phyloP scores from a whole-genome alignment of 2,797 vertebrate genomes.

The Odontamblyopus lacepedii region DNA sequence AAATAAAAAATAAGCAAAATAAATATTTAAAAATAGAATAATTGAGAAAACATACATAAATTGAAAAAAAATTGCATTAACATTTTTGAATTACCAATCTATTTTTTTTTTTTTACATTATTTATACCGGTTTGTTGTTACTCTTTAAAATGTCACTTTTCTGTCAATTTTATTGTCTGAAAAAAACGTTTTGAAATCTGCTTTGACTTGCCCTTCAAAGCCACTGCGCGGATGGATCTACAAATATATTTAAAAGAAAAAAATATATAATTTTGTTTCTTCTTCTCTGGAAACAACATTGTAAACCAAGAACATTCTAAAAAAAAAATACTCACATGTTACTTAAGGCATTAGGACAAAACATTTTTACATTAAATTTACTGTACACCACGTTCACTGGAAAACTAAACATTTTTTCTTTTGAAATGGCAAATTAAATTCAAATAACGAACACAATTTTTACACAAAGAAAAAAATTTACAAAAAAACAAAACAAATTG shows the following conservation, averaged over 20 bases:
- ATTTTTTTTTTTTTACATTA: no score
- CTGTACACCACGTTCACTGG: conserved; percentile 30
- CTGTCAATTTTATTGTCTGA: not conserved
- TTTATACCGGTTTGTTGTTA: not conserved
- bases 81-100: no score
- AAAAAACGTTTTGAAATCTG: not conserved
- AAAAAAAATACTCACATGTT: conserved; percentile 26
- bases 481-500: not conserved
- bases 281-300: conserved; percentile 34
- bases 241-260: not conserved
- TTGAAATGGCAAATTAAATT: conserved; percentile 8
- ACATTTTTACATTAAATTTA: conserved; percentile 2
- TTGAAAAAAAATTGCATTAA: no score
- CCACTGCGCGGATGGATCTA: not conserved
- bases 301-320: conserved; percentile 36
- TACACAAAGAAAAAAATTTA: not conserved
- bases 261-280: conserved; percentile 8
- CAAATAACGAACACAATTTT: conserved; percentile 12
- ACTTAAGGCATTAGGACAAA: conserved; percentile 53
- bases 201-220: conserved; percentile 1
- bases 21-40: not conserved
- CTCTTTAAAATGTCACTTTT: not conserved
- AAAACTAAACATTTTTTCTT: not conserved
- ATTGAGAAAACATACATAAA: not conserved
- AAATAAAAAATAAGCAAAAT: not conserved